Base-by-base conservation (phyloP, 2,888 invertebrate genomes). In the Ferdinandea cuprea region DNA sequence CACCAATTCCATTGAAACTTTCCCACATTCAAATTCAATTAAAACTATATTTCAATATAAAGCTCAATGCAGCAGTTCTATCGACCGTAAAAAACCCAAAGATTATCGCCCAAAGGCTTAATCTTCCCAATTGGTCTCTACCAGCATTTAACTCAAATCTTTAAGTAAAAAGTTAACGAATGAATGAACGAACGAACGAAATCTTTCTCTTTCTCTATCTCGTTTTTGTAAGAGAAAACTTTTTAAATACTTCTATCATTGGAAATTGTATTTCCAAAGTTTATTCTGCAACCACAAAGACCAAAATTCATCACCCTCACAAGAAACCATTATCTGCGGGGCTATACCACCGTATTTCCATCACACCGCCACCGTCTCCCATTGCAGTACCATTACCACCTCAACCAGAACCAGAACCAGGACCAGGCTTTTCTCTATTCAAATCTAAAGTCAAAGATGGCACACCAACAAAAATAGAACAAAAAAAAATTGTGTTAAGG, bases 271-370 rank as follows among this genome's bases (percentile, higher is more conserved):
- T 69, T 74, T 59, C 32, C 6, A 74, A 80, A 63, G 56, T 80
- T 58, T 63, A 69, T 46, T 56, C 44, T 50, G 32, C 17, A n/a
- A 56, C 68, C 79, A 11, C 42, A 58, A 74, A 74, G 42, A 58
- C 74, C 80, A 69, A 63, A 74, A 80, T 74, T 69, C 80, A 80
- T 80, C 65, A 72, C 65, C 63, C 78, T 59, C 65, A 37, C 15
- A 40, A 56, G n/a, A 52, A 40, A 48, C 13, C 50, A 63, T 35
- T 30, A 48, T 69, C 46, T 40, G 21, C 71, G 52, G 48, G 19
- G 15, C 21, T 28, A n/a, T n/a, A 72, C 44, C 48, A 52, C 28
- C 42, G 58, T 58, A 28, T 68, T 58, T 50, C 17, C 61, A 69
- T 46, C 52, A 61, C 52, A 61, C 52, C 59, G 46, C 30, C 44